Percentiles rank a stretch among this genome's conserved stretches.
phyloP scores from a whole-genome alignment of 2,888 invertebrate species.

The Temnothorax rugatulus region DNA sequence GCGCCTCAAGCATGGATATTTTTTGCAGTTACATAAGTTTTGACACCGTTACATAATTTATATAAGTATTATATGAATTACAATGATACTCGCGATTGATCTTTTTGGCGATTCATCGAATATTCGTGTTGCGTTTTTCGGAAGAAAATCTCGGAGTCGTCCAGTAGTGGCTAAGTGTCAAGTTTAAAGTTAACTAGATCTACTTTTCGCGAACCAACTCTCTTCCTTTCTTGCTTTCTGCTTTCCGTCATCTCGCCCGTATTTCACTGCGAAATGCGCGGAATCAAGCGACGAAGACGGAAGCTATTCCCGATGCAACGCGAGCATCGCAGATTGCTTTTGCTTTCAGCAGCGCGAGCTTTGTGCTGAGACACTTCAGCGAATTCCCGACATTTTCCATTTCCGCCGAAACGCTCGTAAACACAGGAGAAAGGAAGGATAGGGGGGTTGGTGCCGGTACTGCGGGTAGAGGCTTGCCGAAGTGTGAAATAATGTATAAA shows the following conservation, averaged over 20 bases:
- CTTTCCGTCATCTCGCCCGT: slow-evolving; percentile 16
- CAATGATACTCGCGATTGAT: neutral
- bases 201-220: neutral
- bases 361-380: slow-evolving; percentile 63
- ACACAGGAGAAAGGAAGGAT: slow-evolving; percentile 57
- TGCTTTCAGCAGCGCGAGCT: slow-evolving; percentile 60
- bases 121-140: neutral
- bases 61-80: neutral
- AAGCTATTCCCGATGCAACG: slow-evolving; percentile 72
- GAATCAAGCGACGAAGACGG: slow-evolving; percentile 66
- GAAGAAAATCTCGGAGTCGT: slow-evolving; percentile 38
- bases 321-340: slow-evolving; percentile 69
- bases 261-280: slow-evolving; percentile 15
- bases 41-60: neutral
- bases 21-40: neutral
- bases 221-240: neutral
- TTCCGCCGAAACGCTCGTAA: slow-evolving; percentile 69
- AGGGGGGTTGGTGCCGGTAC: slow-evolving; percentile 17
- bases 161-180: slow-evolving; percentile 38
- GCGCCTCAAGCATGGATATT: neutral
- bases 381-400: slow-evolving; percentile 74
- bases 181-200: slow-evolving; percentile 51
- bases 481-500: slow-evolving; percentile 73
- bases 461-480: slow-evolving; percentile 50
- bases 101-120: neutral